These are phyloP conservation scores for Dioctria linearis DNA, from an alignment of 2,888 invertebrate species.

Conservation along the genomic window DNA sequence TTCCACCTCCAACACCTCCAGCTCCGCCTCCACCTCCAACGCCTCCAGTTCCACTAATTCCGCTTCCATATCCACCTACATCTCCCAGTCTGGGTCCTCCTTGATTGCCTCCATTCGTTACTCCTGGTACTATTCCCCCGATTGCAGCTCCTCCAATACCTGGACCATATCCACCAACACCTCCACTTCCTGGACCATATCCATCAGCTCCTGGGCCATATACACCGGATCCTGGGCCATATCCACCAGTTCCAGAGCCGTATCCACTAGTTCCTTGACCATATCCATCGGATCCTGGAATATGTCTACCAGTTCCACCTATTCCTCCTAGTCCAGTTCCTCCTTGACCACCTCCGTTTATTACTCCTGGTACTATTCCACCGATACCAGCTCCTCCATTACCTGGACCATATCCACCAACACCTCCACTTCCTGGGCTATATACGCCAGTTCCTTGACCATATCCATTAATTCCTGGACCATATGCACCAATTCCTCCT, in stretches of 20 bases:
- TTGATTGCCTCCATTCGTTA: background rate
- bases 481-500: constrained; percentile 38
- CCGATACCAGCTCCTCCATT: background rate
- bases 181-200: constrained; percentile 7
- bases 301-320: background rate
- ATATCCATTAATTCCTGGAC: constrained; percentile 22
- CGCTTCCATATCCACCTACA: constrained; percentile 17
- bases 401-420: constrained; percentile 37
- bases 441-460: constrained; percentile 39
- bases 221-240: background rate
- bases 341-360: background rate
- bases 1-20: background rate
- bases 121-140: constrained; percentile 44
- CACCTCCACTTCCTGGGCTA: background rate
- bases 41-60: background rate
- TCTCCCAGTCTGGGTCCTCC: background rate
- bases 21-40: background rate
- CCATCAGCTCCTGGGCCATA: background rate
- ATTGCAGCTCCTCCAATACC: constrained; percentile 42
- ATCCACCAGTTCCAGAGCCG: background rate
- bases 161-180: constrained; percentile 41
- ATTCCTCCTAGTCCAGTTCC: background rate
- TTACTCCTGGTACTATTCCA: constrained; percentile 13
- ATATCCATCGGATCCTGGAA: too few relatives aligned
- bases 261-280: background rate